A percentile compares a stretch with the other conserved stretches of the same genome.
phyloP scores from a whole-genome alignment of 2,888 invertebrate genomes.

The Coelinius sp. region DNA sequence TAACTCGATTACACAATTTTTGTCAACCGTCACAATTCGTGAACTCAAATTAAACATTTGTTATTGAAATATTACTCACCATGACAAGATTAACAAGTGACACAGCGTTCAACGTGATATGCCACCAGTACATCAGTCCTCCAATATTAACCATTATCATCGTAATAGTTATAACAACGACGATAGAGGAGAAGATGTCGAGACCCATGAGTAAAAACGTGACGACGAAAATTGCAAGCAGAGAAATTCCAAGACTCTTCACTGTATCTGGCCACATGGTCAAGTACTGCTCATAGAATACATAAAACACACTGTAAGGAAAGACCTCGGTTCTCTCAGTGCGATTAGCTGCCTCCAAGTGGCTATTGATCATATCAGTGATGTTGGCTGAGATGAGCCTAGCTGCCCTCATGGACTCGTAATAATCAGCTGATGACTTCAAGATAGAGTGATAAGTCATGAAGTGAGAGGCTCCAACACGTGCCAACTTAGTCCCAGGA shows the following conservation, averaged over 20 bases:
- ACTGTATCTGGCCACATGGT: constrained; percentile 95
- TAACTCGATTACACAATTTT: no score
- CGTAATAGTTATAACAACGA: constrained; percentile 90
- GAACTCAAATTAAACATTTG: background rate
- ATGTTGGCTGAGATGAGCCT: constrained; percentile 86
- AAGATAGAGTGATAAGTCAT: constrained; percentile 96
- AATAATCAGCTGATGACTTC: constrained; percentile 91
- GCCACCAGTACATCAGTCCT: constrained; percentile 98
- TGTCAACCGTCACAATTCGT: no score
- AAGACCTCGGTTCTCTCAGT: constrained; percentile 78
- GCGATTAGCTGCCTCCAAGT: constrained; percentile 72
- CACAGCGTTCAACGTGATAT: constrained; percentile 95
- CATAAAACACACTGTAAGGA: constrained; percentile 96
- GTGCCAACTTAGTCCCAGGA: constrained; percentile 66
- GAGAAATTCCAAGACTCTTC: constrained; percentile 88
- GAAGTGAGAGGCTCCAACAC: constrained; percentile 87
- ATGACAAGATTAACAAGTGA: constrained; percentile 97
- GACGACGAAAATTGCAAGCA: constrained; percentile 93
- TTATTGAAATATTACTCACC: constrained; percentile 71
- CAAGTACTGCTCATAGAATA: constrained; percentile 98
- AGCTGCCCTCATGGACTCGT: constrained; percentile 87
- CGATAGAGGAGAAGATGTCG: constrained; percentile 90
- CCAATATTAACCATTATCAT: constrained; percentile 95
- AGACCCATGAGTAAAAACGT: constrained; percentile 94
- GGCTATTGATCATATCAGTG: constrained; percentile 80